Evolutionary conservation across 2,797 vertebrate species (phyloP).

Genomic region (Molossus alvarezi): DNA sequence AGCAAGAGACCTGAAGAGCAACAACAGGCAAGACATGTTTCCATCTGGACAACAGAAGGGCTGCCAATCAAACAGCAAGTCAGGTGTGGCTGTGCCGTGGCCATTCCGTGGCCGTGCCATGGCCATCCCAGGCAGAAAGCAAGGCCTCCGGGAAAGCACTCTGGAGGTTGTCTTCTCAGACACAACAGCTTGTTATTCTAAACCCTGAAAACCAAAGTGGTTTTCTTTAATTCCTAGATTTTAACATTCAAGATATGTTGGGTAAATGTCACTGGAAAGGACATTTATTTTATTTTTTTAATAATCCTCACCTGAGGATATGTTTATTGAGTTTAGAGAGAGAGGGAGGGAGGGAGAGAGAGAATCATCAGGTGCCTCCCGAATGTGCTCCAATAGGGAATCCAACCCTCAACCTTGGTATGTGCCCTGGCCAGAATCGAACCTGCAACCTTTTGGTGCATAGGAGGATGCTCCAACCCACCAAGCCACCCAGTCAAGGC

Average conservation of each 20-base stretch:
- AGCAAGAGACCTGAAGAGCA: not conserved
- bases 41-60: not conserved
- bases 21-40: not conserved
- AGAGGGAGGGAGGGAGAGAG: not conserved
- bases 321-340: not conserved
- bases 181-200: not conserved
- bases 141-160: not conserved
- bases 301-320: not conserved
- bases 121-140: not conserved
- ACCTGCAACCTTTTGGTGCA: not conserved
- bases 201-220: not conserved
- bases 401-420: not conserved
- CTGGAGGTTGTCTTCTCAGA: not conserved
- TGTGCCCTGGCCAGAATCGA: not conserved
- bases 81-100: not conserved
- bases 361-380: not conserved
- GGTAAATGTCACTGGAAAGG: not conserved
- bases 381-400: not conserved
- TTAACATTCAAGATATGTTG: slow-evolving; percentile 9
- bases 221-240: slow-evolving; percentile 31
- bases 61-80: not conserved
- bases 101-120: rapidly evolving
- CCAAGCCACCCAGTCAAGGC: not conserved
- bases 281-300: not conserved
- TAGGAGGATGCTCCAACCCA: not conserved